phyloP scores from a whole-genome alignment of 2,797 vertebrate genomes.

The Spondyliosoma cantharus region DNA sequence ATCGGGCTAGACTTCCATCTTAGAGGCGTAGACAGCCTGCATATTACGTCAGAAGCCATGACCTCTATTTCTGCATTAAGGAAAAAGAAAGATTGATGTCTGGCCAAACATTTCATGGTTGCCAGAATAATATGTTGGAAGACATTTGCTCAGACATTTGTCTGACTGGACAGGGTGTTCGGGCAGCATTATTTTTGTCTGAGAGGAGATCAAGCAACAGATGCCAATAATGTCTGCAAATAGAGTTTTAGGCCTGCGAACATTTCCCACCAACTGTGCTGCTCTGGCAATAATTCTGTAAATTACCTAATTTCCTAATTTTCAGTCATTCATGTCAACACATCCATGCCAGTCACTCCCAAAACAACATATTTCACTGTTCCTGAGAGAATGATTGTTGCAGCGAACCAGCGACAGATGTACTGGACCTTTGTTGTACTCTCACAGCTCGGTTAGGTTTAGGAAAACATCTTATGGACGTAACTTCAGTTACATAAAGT shows the following conservation, averaged over 20 bases:
- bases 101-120: constrained; percentile 74
- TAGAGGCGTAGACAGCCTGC: constrained; percentile 64
- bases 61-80: constrained; percentile 77
- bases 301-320: constrained; percentile 17
- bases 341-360: too few relatives aligned
- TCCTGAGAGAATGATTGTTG: too few relatives aligned
- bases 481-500: too few relatives aligned
- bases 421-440: too few relatives aligned
- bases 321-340: neutral
- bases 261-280: constrained; percentile 2
- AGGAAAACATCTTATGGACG: too few relatives aligned
- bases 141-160: constrained; percentile 58
- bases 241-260: constrained; percentile 31
- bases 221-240: constrained; percentile 50
- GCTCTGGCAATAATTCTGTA: constrained; percentile 14
- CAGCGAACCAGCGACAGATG: too few relatives aligned
- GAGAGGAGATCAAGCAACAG: constrained; percentile 37
- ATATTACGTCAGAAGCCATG: constrained; percentile 72
- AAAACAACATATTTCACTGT: too few relatives aligned
- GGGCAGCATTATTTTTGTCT: constrained; percentile 35
- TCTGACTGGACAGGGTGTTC: constrained; percentile 51
- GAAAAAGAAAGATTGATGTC: constrained; percentile 75
- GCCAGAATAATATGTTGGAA: constrained; percentile 65
- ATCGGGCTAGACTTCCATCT: constrained; percentile 80
- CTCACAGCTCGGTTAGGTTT: too few relatives aligned